Evolutionary conservation across 2,888 invertebrate species (phyloP).

Genomic region (Caenorhabditis uteleia): DNA sequence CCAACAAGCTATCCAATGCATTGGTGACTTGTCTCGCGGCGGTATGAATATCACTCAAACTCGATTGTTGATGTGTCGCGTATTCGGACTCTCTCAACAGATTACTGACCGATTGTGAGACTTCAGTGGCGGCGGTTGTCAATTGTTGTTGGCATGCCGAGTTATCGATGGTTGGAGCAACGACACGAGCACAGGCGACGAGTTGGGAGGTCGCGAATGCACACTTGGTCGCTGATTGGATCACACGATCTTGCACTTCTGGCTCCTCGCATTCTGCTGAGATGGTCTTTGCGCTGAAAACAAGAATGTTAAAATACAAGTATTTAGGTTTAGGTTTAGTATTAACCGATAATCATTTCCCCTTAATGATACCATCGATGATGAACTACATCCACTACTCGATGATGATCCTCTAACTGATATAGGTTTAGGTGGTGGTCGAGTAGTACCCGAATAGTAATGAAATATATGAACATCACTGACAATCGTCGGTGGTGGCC

Average conservation of each 20-base stretch:
- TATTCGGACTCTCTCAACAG: slow-evolving; percentile 77
- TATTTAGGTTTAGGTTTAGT: too few species aligned
- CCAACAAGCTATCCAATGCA: slow-evolving; percentile 85
- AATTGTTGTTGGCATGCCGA: slow-evolving; percentile 83
- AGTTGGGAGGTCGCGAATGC: slow-evolving; percentile 95
- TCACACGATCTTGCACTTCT: slow-evolving; percentile 76
- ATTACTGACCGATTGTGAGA: slow-evolving; percentile 83
- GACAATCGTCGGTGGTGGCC: slow-evolving; percentile 17
- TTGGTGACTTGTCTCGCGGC: slow-evolving; percentile 80
- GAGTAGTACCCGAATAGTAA: slow-evolving; percentile 18
- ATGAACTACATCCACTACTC: not conserved
- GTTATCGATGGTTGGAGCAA: slow-evolving; percentile 75
- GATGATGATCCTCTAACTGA: not conserved
- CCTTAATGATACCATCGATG: slow-evolving; percentile 10
- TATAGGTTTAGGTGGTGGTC: not conserved
- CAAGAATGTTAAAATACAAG: too few species aligned
- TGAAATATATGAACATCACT: slow-evolving; percentile 46
- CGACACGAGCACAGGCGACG: slow-evolving; percentile 77
- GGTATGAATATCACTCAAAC: slow-evolving; percentile 78
- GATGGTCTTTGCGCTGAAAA: slow-evolving; percentile 86
- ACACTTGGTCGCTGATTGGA: slow-evolving; percentile 93
- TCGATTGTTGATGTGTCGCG: slow-evolving; percentile 45
- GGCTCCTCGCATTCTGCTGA: slow-evolving; percentile 85
- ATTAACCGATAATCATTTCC: not conserved
- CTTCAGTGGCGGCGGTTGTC: slow-evolving; percentile 85